Evolutionary conservation across 2,888 invertebrate genomes (phyloP), one percentile per base, ranked within the genome.

Genomic region (Gymnocheta viridis): DNA sequence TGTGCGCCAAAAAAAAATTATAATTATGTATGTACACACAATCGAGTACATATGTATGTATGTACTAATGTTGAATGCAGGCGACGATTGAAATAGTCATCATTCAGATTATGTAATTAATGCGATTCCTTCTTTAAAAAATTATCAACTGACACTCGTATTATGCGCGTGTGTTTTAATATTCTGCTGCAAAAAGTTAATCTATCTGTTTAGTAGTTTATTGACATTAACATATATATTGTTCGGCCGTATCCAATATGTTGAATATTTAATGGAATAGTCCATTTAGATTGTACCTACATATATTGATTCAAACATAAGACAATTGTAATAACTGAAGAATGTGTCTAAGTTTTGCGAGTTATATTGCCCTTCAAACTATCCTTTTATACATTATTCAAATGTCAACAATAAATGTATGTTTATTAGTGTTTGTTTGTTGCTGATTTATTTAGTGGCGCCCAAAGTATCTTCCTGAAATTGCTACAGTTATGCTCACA

Each of bases 171-270:
- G 32, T 10, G 22, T 12, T 19, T 24, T 14, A 27, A 24, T 41
- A 49, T 32, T 51, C 44, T 47, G 44, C 19, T 19, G 62, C 29
- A 12, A 41, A 12, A n/a, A 56, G n/a, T 76, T 56, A 58, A 76
- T 78, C 49, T 51, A 76, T 78, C 49, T 51, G 35, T 47, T 44
- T 67, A 17, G 27, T 60, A n/a, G 35, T 38, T 51, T 35, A 66
- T 78, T 70, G 78, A 38, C 56, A 84, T 84, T 84, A 73, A 66
- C 84, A 84, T 84, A 81, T 69, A 62, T 64, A 84, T 77, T 56
- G 81, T 69, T 64, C 22, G 38, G 49, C 56, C 67, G 62, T 76
- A 76, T 32, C 69, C 19, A 83, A 79, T 79, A 41, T 58, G 27
- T 60, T 74, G 22, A 41, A 41, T 29, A 41, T 74, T 29, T 64